Evolutionary conservation across 2,113 vertebrate species (phyloP).

Genomic region (Theristicus caerulescens): DNA sequence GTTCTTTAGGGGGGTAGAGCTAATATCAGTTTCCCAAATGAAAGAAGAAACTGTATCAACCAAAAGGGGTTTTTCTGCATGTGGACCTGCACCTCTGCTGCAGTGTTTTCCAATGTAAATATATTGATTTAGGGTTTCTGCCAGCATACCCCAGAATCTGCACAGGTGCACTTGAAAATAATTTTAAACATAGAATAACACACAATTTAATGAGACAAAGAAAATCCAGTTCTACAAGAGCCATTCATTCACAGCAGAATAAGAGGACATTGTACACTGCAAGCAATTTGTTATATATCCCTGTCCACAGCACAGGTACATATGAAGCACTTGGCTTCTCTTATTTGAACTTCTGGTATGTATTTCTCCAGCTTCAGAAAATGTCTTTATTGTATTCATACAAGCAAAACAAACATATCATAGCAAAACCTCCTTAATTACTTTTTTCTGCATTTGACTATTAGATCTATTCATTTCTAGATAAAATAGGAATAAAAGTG

Average conservation of each 20-base stretch:
- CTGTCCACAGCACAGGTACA: background rate
- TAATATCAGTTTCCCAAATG: background rate
- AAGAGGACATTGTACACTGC: fast-evolving
- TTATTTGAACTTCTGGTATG: background rate
- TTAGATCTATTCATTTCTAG: background rate
- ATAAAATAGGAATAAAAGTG: background rate
- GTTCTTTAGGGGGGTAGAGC: background rate
- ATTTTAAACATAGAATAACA: background rate
- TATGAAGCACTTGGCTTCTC: background rate
- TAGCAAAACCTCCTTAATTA: background rate
- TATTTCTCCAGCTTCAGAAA: background rate
- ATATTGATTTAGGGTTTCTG: background rate
- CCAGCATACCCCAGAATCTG: background rate
- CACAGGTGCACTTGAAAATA: background rate
- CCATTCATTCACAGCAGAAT: background rate
- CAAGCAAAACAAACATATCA: background rate
- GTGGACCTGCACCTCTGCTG: background rate
- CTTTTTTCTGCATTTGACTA: background rate
- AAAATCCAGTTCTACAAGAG: background rate
- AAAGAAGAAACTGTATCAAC: background rate
- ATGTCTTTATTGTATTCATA: background rate
- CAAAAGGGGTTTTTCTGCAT: background rate
- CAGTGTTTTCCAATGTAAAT: background rate
- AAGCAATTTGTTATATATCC: background rate
- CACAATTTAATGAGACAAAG: background rate